Conservation (phyloP, 2,113 vertebrate species). For the Agelaius tricolor region DNA sequence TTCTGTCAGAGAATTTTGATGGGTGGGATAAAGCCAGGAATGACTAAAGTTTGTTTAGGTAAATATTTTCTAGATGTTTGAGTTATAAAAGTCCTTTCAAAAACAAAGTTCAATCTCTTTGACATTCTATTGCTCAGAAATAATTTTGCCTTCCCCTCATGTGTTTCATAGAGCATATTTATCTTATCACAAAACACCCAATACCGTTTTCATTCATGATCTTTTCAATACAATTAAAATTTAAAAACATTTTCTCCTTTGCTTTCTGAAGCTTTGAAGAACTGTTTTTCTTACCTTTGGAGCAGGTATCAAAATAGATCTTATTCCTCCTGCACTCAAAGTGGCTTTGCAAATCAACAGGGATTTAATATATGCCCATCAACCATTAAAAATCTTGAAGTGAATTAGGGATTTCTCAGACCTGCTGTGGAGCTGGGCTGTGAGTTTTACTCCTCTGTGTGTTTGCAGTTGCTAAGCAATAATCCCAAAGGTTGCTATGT, state of each 20-base stretch:
- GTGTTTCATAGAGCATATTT: background rate
- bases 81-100: background rate
- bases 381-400: conserved; percentile 39
- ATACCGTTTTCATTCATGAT: background rate
- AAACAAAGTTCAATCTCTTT: background rate
- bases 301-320: conserved; percentile 31
- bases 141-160: background rate
- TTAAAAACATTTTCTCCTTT: background rate
- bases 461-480: conserved; percentile 76
- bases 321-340: conserved; percentile 27
- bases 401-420: conserved; percentile 38
- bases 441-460: conserved; percentile 48
- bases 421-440: conserved; percentile 26
- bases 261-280: background rate
- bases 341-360: conserved; percentile 17
- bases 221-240: background rate
- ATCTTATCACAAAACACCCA: background rate
- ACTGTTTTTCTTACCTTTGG: conserved; percentile 39
- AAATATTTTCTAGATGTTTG: background rate
- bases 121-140: background rate
- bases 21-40: background rate
- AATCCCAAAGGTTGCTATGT: conserved; percentile 58
- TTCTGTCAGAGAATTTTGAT: background rate
- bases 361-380: conserved; percentile 45
- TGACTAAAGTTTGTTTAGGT: background rate